phyloP scores from a whole-genome alignment of 2,888 invertebrate genomes.

The Athripsodes cinereus region DNA sequence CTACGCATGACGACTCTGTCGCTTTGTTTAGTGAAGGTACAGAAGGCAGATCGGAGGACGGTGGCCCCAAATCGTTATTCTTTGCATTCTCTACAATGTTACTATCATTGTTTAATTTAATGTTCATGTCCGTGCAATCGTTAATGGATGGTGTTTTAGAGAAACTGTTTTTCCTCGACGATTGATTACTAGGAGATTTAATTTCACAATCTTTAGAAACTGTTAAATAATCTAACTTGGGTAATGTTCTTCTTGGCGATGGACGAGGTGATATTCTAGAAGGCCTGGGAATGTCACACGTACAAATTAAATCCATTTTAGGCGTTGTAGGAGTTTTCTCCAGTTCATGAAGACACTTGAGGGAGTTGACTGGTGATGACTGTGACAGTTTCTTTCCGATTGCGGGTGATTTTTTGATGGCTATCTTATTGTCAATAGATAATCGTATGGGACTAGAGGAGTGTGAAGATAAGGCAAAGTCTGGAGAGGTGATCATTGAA shows the following conservation, averaged over 20 bases:
- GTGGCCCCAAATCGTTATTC: background rate
- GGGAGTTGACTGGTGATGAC: conserved; percentile 11
- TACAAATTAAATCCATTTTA: conserved; percentile 19
- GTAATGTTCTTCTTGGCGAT: conserved; percentile 18
- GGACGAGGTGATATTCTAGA: conserved; percentile 20
- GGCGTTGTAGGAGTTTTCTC: conserved; percentile 7
- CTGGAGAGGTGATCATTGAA: conserved; percentile 12
- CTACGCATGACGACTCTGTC: background rate
- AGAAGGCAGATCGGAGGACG: too few relatives aligned
- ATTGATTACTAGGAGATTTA: conserved; percentile 1
- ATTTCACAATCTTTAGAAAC: conserved; percentile 13
- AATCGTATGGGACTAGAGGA: conserved; percentile 11
- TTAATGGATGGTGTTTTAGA: conserved; percentile 10
- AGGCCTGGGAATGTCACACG: conserved; percentile 18
- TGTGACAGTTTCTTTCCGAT: conserved; percentile 12
- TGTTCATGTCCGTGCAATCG: background rate
- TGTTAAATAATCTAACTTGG: conserved; percentile 16
- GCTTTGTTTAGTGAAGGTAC: background rate
- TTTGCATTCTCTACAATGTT: background rate
- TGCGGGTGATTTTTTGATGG: conserved; percentile 18
- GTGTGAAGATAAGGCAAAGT: conserved; percentile 15
- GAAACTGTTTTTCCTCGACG: conserved; percentile 9
- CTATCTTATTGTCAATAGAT: conserved; percentile 11
- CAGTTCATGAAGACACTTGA: conserved; percentile 14
- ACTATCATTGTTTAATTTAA: background rate